Base-by-base conservation (phyloP, 1,140 invertebrate genomes). In the Apocrypta bakeri region DNA sequence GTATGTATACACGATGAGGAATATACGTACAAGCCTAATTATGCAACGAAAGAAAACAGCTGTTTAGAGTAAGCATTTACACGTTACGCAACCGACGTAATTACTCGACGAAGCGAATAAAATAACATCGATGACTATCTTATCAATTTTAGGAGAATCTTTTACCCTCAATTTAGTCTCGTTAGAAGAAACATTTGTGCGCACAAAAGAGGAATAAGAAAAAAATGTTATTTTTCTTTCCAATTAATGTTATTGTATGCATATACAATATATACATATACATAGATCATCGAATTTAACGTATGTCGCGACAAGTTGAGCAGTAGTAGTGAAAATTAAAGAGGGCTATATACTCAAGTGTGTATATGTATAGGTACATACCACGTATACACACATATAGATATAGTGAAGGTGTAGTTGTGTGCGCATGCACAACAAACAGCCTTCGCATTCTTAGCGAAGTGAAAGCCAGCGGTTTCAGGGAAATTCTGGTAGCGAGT, bases 401-500 rank as follows among this genome's bases (percentile, higher is more conserved):
- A 48, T 48, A 48, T 4, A 48, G 48, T 6, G 27, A 42, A 29
- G 71, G 25, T 74, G 56, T 74, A 42, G 56, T 14, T 17, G 42
- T 25, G 63, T 17, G 79, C 68, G 42, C 48, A 63, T 73, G 69
- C 56, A 48, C 71, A 21, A 71, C 42, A 12, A 86, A 87, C 88
- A 90, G 89, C 90, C 90, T 91, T 91, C 90, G 88, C 90, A 91
- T 90, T 90, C 89, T 90, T 90, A 87, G 84, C 87, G 88, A 90
- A 90, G 89, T 90, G 89, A 90, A 90, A 90, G 89, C 88, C 83
- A 88, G 85, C 85, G 87, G 89, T 89, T 90, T 89, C 86, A 90
- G 89, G 88, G 88, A 90, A 89, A 90, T 90, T 90, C 88, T 89
- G 87, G 87, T 17, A 56, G 48, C 48, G 21, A 56, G 21, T 56